phyloP scores from a whole-genome alignment of 2,888 invertebrate species.

The Lasioglossum leucozonium region DNA sequence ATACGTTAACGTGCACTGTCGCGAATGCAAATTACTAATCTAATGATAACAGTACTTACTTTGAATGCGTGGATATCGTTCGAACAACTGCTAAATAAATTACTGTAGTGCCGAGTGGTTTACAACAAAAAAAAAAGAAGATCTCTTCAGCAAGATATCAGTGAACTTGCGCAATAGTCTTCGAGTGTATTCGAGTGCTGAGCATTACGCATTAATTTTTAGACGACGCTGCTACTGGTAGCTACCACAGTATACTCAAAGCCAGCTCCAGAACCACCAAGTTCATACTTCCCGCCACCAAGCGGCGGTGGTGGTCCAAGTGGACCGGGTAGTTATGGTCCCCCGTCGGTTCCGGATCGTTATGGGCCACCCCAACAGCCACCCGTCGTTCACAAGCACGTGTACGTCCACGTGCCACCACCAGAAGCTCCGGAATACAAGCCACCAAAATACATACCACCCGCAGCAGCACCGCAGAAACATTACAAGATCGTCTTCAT shows the following conservation, averaged over 20 bases:
- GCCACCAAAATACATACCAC: conserved; percentile 87
- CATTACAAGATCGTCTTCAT: conserved; percentile 95
- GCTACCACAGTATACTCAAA: conserved; percentile 75
- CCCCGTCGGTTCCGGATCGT: conserved; percentile 68
- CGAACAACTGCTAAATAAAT: background rate
- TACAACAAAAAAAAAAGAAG: background rate
- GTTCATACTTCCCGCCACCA: conserved; percentile 84
- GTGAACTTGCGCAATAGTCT: too few species aligned
- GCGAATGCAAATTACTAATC: too few species aligned
- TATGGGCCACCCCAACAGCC: conserved; percentile 88
- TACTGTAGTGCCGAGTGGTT: background rate
- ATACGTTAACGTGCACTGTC: background rate
- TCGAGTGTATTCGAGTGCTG: background rate
- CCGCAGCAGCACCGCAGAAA: conserved; percentile 88
- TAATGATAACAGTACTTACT: too few species aligned
- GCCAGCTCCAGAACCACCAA: conserved; percentile 86
- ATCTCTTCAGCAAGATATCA: too few species aligned
- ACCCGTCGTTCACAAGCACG: conserved; percentile 94
- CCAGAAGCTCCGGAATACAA: conserved; percentile 92
- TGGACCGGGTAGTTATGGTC: conserved; percentile 70
- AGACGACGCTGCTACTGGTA: conserved; percentile 54
- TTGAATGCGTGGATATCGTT: background rate
- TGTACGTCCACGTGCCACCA: conserved; percentile 95
- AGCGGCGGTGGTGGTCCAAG: conserved; percentile 66
- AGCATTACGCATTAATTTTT: conserved; percentile 4